These are phyloP conservation scores for Theristicus caerulescens DNA, from an alignment of 2,113 vertebrate species.

Conservation along the genomic window DNA sequence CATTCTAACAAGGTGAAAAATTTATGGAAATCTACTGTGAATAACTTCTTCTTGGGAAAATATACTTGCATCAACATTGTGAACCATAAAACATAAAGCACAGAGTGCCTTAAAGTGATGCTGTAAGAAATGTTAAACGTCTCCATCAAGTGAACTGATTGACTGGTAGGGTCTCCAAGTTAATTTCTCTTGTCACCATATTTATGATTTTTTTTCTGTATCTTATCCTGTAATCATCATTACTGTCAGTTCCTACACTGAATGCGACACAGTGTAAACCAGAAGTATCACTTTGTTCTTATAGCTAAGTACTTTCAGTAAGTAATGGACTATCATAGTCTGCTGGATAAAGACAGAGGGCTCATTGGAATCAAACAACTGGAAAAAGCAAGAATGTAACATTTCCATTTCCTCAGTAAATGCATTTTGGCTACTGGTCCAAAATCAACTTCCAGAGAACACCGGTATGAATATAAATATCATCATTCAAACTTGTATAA, in stretches of 20 bases:
- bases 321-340: background rate
- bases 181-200: background rate
- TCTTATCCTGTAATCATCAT: background rate
- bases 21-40: background rate
- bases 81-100: background rate
- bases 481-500: background rate
- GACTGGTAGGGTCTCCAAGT: background rate
- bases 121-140: background rate
- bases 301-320: background rate
- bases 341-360: background rate
- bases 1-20: background rate
- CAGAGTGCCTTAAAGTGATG: background rate
- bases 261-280: background rate
- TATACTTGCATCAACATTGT: background rate
- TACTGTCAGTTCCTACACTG: background rate
- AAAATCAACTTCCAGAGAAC: background rate
- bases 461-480: background rate
- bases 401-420: background rate
- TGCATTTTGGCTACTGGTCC: background rate
- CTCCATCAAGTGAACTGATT: background rate
- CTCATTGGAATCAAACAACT: background rate
- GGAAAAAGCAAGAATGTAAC: background rate
- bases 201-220: background rate
- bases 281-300: background rate
- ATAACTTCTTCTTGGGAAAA: background rate